These are phyloP conservation scores for Nycticryphes semicollaris DNA, from an alignment of 2,113 vertebrate species.

Conservation along the genomic window DNA sequence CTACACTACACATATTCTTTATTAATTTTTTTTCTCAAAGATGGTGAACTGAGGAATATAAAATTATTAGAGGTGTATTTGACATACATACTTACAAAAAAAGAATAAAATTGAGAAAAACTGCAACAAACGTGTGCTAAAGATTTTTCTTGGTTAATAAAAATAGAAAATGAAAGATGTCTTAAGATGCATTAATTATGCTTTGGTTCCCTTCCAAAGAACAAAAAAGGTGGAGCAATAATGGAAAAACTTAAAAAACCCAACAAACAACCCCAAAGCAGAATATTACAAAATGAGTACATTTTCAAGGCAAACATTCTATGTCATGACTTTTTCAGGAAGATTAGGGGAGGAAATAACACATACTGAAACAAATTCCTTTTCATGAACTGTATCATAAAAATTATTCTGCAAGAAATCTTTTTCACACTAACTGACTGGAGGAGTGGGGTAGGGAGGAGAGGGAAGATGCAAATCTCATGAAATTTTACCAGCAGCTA, in stretches of 20 bases:
- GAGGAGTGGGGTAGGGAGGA: background rate
- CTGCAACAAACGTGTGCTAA: background rate
- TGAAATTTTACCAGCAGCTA: background rate
- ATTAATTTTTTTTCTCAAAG: background rate
- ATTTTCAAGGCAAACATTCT: background rate
- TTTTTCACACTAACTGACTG: background rate
- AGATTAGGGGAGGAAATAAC: background rate
- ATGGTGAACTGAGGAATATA: background rate
- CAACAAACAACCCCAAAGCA: background rate
- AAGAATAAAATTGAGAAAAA: background rate
- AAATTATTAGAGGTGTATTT: background rate
- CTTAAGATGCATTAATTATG: background rate
- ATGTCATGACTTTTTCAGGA: background rate
- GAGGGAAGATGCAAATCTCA: background rate
- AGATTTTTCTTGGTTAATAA: background rate
- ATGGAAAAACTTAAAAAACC: background rate
- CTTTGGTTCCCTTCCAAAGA: background rate
- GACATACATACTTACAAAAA: background rate
- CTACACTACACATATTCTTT: background rate
- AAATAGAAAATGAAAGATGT: background rate
- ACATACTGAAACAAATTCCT: background rate
- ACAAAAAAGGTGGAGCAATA: background rate
- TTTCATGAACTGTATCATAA: background rate
- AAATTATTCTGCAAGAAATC: background rate
- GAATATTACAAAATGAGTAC: background rate